Conservation (phyloP, 2,888 invertebrate species). For the Trichacis sp. region DNA sequence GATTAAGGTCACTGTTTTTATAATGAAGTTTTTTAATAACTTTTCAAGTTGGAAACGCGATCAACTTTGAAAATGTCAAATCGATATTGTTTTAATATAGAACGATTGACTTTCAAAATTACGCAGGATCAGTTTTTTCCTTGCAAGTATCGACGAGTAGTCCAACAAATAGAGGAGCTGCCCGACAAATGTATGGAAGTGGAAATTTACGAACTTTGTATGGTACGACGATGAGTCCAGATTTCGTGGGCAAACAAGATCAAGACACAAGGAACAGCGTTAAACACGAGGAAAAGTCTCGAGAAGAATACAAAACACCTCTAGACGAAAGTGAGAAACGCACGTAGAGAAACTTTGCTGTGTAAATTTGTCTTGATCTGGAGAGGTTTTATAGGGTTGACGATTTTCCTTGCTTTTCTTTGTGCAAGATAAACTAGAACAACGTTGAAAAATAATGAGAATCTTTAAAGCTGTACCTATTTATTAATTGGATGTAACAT, state of each 20-base stretch:
- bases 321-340: conserved; percentile 44
- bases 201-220: conserved; percentile 68
- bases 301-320: conserved; percentile 15
- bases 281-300: conserved; percentile 44
- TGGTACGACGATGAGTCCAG: conserved; percentile 47
- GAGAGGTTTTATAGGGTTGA: too few species aligned
- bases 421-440: too few species aligned
- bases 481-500: too few species aligned
- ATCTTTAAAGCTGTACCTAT: too few species aligned
- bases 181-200: conserved; percentile 73
- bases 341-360: too few species aligned
- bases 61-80: background rate
- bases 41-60: too few species aligned
- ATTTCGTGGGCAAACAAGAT: conserved; percentile 35
- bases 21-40: too few species aligned
- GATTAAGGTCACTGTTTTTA: too few species aligned
- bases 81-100: too few species aligned
- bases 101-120: background rate
- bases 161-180: conserved; percentile 72
- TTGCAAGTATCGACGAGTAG: conserved; percentile 66
- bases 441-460: too few species aligned
- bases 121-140: conserved; percentile 38
- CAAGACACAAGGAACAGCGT: conserved; percentile 47
- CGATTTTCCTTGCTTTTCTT: too few species aligned
- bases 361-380: too few species aligned